Percentiles rank a stretch among this genome's conserved stretches.
phyloP scores from a whole-genome alignment of 2,797 vertebrate species.

The Zalophus californianus region DNA sequence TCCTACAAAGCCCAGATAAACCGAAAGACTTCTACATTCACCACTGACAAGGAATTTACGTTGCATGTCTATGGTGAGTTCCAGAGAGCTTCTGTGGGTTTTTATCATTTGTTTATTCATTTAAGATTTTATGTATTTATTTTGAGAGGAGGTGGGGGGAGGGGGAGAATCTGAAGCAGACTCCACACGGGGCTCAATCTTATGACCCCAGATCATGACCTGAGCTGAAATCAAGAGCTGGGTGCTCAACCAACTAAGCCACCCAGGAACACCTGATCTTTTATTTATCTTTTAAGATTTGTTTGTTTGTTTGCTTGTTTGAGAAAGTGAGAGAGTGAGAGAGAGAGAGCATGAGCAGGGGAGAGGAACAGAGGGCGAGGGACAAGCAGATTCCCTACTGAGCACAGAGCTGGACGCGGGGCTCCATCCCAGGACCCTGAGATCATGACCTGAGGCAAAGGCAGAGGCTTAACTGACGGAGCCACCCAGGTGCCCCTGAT shows the following conservation, averaged over 20 bases:
- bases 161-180: neutral
- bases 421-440: neutral
- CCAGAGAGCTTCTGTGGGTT: neutral
- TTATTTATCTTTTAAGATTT: neutral
- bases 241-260: neutral
- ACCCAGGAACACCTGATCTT: neutral
- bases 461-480: neutral
- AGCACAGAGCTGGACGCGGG: neutral
- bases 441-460: neutral
- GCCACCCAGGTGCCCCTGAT: neutral
- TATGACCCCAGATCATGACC: neutral
- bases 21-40: neutral
- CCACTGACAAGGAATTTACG: neutral
- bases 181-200: neutral
- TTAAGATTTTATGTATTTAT: neutral
- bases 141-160: neutral
- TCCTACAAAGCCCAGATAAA: slow-evolving; percentile 48
- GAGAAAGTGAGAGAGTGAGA: too few relatives aligned
- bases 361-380: neutral
- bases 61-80: slow-evolving; percentile 48
- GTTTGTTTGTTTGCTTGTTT: too few relatives aligned
- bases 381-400: neutral
- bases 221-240: neutral
- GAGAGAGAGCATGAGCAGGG: too few relatives aligned
- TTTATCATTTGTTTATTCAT: neutral